Evolutionary conservation across 2,888 invertebrate species (phyloP).

Genomic region (Dascillus cervinus): DNA sequence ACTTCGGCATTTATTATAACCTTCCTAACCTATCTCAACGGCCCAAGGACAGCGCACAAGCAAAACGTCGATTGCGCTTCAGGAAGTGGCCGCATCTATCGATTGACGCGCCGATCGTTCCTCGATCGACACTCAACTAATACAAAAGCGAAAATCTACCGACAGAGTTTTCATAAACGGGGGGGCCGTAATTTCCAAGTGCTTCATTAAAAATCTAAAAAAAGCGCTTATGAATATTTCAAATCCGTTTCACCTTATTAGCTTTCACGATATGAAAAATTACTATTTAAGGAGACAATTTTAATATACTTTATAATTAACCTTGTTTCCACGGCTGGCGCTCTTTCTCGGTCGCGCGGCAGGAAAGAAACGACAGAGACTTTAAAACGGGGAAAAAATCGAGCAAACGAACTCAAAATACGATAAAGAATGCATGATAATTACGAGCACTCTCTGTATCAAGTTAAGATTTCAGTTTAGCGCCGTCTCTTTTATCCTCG

Average conservation of each 20-base stretch:
- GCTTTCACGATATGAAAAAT: no score
- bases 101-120: no score
- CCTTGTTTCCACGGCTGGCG: not conserved
- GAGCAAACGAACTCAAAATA: slow-evolving; percentile 28
- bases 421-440: slow-evolving; percentile 39
- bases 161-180: no score
- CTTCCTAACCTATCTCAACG: slow-evolving; percentile 40
- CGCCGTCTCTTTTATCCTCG: no score
- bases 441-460: no score
- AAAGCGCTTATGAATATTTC: slow-evolving; percentile 3
- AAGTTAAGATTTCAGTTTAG: no score
- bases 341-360: slow-evolving; percentile 3
- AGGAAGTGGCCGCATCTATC: no score
- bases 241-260: slow-evolving; percentile 1
- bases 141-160: no score
- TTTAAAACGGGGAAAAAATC: slow-evolving; percentile 17
- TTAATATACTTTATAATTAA: slow-evolving; percentile 5
- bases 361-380: no score
- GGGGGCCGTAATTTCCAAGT: not conserved
- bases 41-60: slow-evolving; percentile 15
- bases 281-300: slow-evolving; percentile 18
- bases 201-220: not conserved
- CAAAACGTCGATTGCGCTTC: no score
- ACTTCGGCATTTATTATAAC: slow-evolving; percentile 41
- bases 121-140: no score